A percentile compares a stretch with the other conserved stretches of the same genome.
These are phyloP conservation scores for Serinus canaria DNA, from an alignment of 2,113 vertebrate genomes.

Conservation along the genomic window DNA sequence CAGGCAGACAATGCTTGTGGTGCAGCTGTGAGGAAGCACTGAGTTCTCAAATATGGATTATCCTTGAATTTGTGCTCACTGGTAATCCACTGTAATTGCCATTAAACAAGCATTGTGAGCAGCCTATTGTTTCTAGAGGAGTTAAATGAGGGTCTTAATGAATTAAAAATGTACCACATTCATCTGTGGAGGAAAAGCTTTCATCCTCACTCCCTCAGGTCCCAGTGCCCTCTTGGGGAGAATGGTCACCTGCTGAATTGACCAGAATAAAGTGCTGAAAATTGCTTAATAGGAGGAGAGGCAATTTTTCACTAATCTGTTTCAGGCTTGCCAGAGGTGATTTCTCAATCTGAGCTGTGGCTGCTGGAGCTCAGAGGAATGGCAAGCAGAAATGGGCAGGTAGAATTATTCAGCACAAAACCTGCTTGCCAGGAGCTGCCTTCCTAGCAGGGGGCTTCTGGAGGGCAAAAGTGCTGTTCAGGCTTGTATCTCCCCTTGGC, in stretches of 20 bases:
- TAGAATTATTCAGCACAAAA: background rate
- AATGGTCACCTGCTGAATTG: constrained; percentile 11
- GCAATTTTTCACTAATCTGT: constrained; percentile 2
- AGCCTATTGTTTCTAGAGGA: background rate
- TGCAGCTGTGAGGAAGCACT: background rate
- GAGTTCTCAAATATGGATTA: background rate
- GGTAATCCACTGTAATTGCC: background rate
- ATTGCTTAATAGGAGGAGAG: background rate
- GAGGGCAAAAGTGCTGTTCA: background rate
- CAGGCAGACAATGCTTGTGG: background rate
- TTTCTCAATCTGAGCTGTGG: background rate
- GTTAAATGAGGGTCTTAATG: background rate
- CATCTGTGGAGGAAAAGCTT: background rate
- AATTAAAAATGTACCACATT: background rate
- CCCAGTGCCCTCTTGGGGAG: background rate
- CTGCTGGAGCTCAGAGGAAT: background rate
- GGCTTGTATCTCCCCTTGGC: background rate
- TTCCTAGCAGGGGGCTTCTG: background rate
- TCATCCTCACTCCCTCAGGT: background rate
- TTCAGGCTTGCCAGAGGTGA: background rate
- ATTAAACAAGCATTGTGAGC: background rate
- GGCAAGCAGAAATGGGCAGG: background rate
- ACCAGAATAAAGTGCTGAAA: constrained; percentile 22
- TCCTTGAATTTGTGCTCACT: background rate
- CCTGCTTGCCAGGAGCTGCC: background rate